A percentile compares a stretch with the other conserved stretches of the same genome.
Conservation (phyloP, 1,140 invertebrate genomes). For the Argopecten irradians region DNA sequence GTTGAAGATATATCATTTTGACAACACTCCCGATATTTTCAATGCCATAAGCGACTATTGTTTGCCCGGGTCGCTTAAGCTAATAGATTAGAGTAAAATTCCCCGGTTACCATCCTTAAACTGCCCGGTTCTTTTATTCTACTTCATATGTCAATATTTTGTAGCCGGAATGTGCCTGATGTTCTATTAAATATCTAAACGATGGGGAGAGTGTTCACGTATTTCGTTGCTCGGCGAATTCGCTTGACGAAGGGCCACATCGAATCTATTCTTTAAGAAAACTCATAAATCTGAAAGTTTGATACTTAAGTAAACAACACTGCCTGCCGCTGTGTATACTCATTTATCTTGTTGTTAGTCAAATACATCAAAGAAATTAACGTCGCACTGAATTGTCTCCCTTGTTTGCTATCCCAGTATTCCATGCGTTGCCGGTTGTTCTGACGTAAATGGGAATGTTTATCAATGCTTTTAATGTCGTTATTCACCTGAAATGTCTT, state of each 20-base stretch:
- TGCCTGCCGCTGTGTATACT: not conserved
- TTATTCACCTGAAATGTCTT: not conserved
- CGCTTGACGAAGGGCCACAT: not conserved
- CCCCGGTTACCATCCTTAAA: not conserved
- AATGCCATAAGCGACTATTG: conserved; percentile 7
- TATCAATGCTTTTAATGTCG: conserved; percentile 8
- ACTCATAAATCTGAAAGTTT: conserved; percentile 18
- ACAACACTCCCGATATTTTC: not conserved
- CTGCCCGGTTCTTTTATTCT: not conserved
- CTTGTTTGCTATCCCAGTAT: conserved; percentile 14
- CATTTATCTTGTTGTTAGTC: not conserved
- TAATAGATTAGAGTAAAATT: conserved; percentile 19
- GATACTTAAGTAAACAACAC: not conserved
- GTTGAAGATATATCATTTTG: conserved; percentile 10
- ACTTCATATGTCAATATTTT: not conserved
- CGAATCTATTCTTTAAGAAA: conserved; percentile 16
- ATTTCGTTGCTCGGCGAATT: not conserved
- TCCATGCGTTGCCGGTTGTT: not conserved
- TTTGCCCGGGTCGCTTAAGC: conserved; percentile 7
- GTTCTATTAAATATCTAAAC: not conserved
- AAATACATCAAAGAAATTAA: conserved; percentile 8
- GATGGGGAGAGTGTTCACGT: not conserved
- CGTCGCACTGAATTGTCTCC: not conserved
- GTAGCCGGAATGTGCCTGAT: conserved; percentile 5
- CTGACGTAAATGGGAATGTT: conserved; percentile 1